Evolutionary conservation across 2,113 vertebrate genomes (phyloP).

Genomic region (Mystacornis crossleyi): DNA sequence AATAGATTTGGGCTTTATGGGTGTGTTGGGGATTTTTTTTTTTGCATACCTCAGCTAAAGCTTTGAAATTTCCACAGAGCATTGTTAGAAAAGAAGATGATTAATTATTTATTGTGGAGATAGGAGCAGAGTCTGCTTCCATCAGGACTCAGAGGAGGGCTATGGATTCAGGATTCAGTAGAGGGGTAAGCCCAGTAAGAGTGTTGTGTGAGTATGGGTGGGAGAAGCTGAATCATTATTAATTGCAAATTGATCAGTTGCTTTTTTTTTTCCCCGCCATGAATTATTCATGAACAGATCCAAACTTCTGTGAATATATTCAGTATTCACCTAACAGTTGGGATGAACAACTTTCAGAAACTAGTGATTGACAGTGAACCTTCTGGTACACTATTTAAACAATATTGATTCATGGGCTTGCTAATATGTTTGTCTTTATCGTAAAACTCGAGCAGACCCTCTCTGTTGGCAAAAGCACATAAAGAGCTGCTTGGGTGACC

Average conservation of each 20-base stretch:
- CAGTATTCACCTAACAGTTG: conserved; percentile 69
- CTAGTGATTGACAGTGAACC: conserved; percentile 67
- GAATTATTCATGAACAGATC: conserved; percentile 71
- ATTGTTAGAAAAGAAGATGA: conserved; percentile 17
- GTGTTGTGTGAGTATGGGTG: background rate
- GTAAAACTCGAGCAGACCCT: background rate
- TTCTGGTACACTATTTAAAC: conserved; percentile 68
- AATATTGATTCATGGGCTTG: conserved; percentile 58
- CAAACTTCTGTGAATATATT: conserved; percentile 67
- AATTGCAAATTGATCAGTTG: conserved; percentile 57
- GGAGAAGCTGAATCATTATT: conserved; percentile 66
- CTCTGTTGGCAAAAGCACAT: conserved; percentile 24
- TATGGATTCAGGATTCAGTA: background rate
- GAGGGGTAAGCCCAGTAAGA: background rate
- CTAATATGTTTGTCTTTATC: conserved; percentile 54
- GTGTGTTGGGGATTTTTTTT: background rate
- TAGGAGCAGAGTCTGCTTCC: background rate
- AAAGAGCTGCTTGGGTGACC: background rate
- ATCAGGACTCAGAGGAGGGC: background rate
- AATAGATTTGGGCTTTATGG: background rate
- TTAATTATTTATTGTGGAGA: background rate
- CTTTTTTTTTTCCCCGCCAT: background rate
- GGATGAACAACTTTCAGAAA: conserved; percentile 71
- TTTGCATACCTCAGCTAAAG: background rate
- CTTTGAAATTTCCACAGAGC: conserved; percentile 18